Evolutionary conservation across 2,113 vertebrate species (phyloP), one percentile per base, ranked within the genome.

Genomic region (Vulpes ferrilata): DNA sequence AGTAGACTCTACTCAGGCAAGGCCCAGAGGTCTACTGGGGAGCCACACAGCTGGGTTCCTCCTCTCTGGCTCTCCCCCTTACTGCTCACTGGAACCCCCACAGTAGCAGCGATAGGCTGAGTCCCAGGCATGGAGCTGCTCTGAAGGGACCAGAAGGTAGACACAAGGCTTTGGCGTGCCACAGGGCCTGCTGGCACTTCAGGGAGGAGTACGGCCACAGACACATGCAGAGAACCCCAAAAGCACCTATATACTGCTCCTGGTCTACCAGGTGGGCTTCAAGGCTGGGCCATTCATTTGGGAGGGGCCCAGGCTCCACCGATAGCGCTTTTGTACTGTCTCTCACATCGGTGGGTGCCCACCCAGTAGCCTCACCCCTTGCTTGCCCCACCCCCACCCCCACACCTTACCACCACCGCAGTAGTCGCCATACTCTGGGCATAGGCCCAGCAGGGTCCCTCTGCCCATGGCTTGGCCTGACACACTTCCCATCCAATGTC

Each of bases 271-370:
- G 16, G 48, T 76, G 43, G 9, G 48, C 32, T 55, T 30, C 2
- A 3, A 65, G 74, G 23, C 48, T 6, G 23, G 13, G 7, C 27
- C 35, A 3, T 3, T 22, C 19, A 8, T 9, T 4, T 20, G 19
- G 38, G 11, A 65, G 19, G 23, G 8, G 51, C 12, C n/a, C 2
- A 1, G 10, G 20, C 11, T 23, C 73, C 22, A 32, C 13, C 0
- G 25, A 38, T 27, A 55, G 19, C 35, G 10, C 57, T 69, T 16
- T 62, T 10, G 1, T 0, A 12, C 6, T 60, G 48, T n/a, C 64
- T 53, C 65, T 12, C 62, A 64, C 62, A 11, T 60, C 51, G 6
- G 16, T 20, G 51, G 51, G 32, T 1, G 19, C 38, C 32, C 0
- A 3, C n/a, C 22, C 4, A 32, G 23, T 3, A 9, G 60, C 76